phyloP scores from a whole-genome alignment of 2,888 invertebrate genomes.

The Sarcophaga variegata region DNA sequence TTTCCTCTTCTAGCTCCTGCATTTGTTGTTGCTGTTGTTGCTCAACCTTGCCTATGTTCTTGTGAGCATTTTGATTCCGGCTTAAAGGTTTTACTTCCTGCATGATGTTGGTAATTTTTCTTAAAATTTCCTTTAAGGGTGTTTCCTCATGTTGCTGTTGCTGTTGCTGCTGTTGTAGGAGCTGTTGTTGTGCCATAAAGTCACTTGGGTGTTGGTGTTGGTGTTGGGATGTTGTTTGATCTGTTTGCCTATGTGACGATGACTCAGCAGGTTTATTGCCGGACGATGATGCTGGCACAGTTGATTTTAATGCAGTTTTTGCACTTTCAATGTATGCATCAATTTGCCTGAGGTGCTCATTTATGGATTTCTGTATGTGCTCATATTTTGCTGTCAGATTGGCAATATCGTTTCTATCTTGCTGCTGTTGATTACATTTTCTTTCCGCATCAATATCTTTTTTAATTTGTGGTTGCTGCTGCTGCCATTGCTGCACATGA shows the following conservation, averaged over 20 bases:
- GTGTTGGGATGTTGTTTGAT: not conserved
- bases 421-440: slow-evolving; percentile 67
- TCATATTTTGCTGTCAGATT: slow-evolving; percentile 78
- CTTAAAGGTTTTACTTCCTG: slow-evolving; percentile 59
- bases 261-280: slow-evolving; percentile 29
- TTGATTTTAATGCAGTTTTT: slow-evolving; percentile 76
- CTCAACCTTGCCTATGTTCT: slow-evolving; percentile 4
- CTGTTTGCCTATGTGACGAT: not conserved
- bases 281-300: not conserved
- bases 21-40: slow-evolving; percentile 68
- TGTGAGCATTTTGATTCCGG: slow-evolving; percentile 19
- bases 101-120: slow-evolving; percentile 61
- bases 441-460: slow-evolving; percentile 65
- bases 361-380: slow-evolving; percentile 80
- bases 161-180: not conserved
- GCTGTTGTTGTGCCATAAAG: slow-evolving; percentile 14
- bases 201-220: not conserved
- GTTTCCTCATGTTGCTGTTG: slow-evolving; percentile 40
- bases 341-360: slow-evolving; percentile 80
- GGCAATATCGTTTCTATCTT: slow-evolving; percentile 73
- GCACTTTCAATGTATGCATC: slow-evolving; percentile 80
- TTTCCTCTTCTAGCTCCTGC: slow-evolving; percentile 58
- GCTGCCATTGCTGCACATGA: slow-evolving; percentile 13
- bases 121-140: slow-evolving; percentile 65
- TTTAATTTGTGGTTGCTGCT: slow-evolving; percentile 57